Evolutionary conservation across 2,797 vertebrate genomes (phyloP), one percentile per base, ranked within the genome.

Genomic region (Monodelphis domestica): DNA sequence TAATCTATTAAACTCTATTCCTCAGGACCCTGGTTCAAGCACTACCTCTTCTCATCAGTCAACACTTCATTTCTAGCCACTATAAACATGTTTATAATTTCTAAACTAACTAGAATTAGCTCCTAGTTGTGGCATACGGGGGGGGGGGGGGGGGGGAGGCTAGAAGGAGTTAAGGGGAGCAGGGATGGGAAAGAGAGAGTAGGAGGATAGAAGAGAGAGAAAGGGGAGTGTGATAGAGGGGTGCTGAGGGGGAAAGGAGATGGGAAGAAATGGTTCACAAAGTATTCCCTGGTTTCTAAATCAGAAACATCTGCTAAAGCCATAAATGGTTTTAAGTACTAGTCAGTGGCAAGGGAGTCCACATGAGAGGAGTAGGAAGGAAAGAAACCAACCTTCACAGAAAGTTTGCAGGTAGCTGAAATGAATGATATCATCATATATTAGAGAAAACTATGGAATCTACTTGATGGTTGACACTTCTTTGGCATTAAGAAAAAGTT

Each of bases 291-390:
- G 91, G 88, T 90, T 97, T 96, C 92, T 96, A 98, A 98, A 98
- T 98, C 97, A 96, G 95, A 98, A 98, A 98, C 98, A 98, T 92
- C 97, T 98, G 98, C 95, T 93, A 53, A 63, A 97, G 93, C 96
- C 96, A 95, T 97, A 97, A 97, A 95, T 94, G 97, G 98, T 97
- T 98, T 97, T 97, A 98, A 95, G 95, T 92, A 97, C 97, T 97
- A 98, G 97, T 97, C 96, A 94, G 96, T 84, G 87, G 97, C 54
- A 84, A 98, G 96, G 88, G 53, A 97, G 91, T 96, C 97, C 91
- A 95, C 54, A 51, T 53, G 96, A 95, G 89, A 98, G 89, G 94
- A 96, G 91, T 0, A 97, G 94, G 97, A 95, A 97, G 96, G 97
- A 98, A 97, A 6, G 95, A 97, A 98, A 96, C 57, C 91, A 55